Evolutionary conservation across 2,797 vertebrate species (phyloP).

Genomic region (Onychomys leucogaster): DNA sequence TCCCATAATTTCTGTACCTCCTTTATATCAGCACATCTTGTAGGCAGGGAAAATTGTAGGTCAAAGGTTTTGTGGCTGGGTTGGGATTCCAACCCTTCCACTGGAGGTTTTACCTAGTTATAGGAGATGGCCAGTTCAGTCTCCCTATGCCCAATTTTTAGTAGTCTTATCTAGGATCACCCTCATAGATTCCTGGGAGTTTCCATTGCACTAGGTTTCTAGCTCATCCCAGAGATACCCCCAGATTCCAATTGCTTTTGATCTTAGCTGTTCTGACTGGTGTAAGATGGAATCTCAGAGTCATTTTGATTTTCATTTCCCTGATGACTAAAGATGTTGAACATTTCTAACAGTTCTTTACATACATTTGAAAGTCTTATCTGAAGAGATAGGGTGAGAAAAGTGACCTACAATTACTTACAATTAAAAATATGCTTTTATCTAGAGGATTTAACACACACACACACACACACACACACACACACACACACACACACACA

Average conservation of each 20-base stretch:
- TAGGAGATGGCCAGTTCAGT: neutral
- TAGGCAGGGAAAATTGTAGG: neutral
- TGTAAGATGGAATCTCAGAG: neutral
- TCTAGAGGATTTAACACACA: neutral
- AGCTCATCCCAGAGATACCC: neutral
- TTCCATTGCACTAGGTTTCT: neutral
- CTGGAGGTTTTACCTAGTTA: neutral
- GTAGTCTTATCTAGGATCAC: neutral
- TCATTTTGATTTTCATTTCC: neutral
- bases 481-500: neutral
- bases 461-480: neutral
- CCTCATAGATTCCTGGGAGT: neutral
- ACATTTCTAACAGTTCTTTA: neutral
- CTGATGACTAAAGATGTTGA: neutral
- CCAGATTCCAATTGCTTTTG: neutral
- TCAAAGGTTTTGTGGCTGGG: neutral
- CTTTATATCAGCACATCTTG: neutral
- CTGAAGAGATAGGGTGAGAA: neutral
- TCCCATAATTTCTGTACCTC: neutral
- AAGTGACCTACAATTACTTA: neutral
- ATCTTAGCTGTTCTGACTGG: neutral
- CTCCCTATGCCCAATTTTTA: neutral
- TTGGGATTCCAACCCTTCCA: neutral
- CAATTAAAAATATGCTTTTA: conserved; percentile 35
- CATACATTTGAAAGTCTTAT: conserved; percentile 12